A percentile compares a stretch with the other conserved stretches of the same genome.
Evolutionary conservation across 2,113 vertebrate species (phyloP).

Genomic region (Pseudolaguvia tuberculata): DNA sequence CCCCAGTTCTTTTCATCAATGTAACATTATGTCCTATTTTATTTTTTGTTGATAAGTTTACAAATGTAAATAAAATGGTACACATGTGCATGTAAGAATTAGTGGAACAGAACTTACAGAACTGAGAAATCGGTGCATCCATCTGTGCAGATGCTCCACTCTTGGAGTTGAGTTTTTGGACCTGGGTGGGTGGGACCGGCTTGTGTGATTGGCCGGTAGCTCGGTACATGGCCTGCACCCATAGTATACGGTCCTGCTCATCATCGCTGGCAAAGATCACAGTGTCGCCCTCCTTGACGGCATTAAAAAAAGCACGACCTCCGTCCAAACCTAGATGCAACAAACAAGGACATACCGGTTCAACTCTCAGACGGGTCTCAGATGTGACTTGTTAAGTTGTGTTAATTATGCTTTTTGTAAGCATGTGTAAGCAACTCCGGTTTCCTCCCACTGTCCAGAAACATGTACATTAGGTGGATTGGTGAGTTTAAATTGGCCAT

Average conservation of each 20-base stretch:
- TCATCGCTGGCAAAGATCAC: conserved; percentile 98
- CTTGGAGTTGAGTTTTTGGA: conserved; percentile 99
- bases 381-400: no score
- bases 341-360: not conserved
- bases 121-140: conserved; percentile 98
- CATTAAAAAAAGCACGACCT: conserved; percentile 96
- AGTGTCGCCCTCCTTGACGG: conserved; percentile 97
- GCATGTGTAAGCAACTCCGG: no score
- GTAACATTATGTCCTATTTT: not conserved
- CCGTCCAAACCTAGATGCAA: conserved; percentile 85
- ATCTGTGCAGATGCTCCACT: conserved; percentile 93
- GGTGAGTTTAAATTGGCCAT: no score
- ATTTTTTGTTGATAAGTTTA: not conserved
- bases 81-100: conserved; percentile 20
- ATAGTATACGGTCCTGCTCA: conserved; percentile 96
- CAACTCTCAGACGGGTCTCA: not conserved
- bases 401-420: not conserved
- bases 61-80: conserved; percentile 30
- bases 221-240: conserved; percentile 99
- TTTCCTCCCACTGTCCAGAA: no score
- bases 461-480: no score
- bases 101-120: conserved; percentile 86
- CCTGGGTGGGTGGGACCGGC: conserved; percentile 96
- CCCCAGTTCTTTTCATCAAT: not conserved
- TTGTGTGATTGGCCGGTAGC: conserved; percentile 99